A percentile compares a stretch with the other conserved stretches of the same genome.
phyloP scores from a whole-genome alignment of 1,140 invertebrate genomes.

The Drosophila ironensis region DNA sequence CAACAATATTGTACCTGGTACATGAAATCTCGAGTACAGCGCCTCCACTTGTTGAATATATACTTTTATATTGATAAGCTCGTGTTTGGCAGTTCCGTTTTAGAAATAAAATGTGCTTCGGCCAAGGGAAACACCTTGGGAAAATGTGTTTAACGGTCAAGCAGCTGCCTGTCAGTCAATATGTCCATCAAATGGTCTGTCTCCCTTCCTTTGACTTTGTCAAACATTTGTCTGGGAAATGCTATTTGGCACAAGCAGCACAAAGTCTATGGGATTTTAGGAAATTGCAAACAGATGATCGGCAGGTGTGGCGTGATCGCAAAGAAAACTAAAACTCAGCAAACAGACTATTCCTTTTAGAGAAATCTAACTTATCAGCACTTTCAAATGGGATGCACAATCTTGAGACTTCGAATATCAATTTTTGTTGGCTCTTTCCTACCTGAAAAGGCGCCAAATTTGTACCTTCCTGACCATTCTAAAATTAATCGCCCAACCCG shows the following conservation, averaged over 20 bases:
- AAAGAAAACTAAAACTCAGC: not conserved
- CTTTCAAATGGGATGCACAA: too few relatives aligned
- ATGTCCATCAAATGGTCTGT: constrained; percentile 23
- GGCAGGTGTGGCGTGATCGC: constrained; percentile 24
- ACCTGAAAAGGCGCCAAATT: too few relatives aligned
- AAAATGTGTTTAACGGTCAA: not conserved
- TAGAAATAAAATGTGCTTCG: not conserved
- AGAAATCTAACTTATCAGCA: too few relatives aligned
- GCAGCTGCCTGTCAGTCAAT: constrained; percentile 38
- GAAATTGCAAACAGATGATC: constrained; percentile 21
- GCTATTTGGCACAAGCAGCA: constrained; percentile 7
- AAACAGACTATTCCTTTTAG: not conserved
- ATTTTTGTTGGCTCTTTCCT: too few relatives aligned
- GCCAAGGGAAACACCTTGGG: constrained; percentile 38
- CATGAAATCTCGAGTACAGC: too few relatives aligned
- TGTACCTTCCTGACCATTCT: too few relatives aligned
- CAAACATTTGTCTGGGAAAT: constrained; percentile 27
- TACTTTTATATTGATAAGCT: too few relatives aligned
- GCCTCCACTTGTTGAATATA: too few relatives aligned
- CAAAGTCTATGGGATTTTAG: constrained; percentile 6
- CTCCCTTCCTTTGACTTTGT: constrained; percentile 24
- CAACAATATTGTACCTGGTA: too few relatives aligned
- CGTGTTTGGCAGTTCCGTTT: constrained; percentile 26
- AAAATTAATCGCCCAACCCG: constrained; percentile 13
- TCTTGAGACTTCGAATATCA: too few relatives aligned